These are phyloP conservation scores for Hypomecis atomaria DNA, from an alignment of 2,888 invertebrate genomes.

Conservation along the genomic window DNA sequence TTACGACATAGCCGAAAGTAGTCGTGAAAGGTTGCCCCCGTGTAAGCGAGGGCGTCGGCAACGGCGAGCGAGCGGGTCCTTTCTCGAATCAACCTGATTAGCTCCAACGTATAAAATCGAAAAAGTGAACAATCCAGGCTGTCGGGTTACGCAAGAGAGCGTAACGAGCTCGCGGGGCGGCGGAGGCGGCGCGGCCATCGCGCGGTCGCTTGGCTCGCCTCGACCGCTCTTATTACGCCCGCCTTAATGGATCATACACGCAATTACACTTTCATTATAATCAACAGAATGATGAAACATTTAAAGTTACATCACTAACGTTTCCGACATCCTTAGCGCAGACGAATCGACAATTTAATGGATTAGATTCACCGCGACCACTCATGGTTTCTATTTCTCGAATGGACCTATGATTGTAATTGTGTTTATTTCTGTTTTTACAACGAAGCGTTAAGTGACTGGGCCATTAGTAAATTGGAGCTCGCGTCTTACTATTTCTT, in stretches of 20 bases:
- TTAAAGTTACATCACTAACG: conserved; percentile 52
- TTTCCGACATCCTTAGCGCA: conserved; percentile 45
- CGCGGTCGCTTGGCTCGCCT: conserved; percentile 39
- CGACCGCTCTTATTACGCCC: conserved; percentile 59
- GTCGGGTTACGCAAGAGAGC: conserved; percentile 55
- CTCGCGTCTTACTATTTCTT: conserved; percentile 8
- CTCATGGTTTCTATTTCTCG: conserved; percentile 33
- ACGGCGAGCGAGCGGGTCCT: conserved; percentile 58
- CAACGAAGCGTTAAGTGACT: conserved; percentile 16
- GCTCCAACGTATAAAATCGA: conserved; percentile 58
- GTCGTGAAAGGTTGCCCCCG: conserved; percentile 75
- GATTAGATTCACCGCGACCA: conserved; percentile 36
- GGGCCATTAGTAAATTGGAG: conserved; percentile 18
- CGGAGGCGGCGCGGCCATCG: conserved; percentile 35
- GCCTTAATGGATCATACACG: conserved; percentile 68
- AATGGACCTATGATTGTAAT: conserved; percentile 26
- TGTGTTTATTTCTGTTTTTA: conserved; percentile 29
- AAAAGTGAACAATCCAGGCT: conserved; percentile 63
- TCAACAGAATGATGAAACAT: conserved; percentile 55
- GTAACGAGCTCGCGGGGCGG: conserved; percentile 41
- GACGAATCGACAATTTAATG: conserved; percentile 45
- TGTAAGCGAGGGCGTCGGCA: conserved; percentile 55
- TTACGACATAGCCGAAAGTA: conserved; percentile 75
- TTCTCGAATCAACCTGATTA: conserved; percentile 65
- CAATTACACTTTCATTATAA: conserved; percentile 67